phyloP scores from a whole-genome alignment of 2,797 vertebrate species.

The Channallabes apus region DNA sequence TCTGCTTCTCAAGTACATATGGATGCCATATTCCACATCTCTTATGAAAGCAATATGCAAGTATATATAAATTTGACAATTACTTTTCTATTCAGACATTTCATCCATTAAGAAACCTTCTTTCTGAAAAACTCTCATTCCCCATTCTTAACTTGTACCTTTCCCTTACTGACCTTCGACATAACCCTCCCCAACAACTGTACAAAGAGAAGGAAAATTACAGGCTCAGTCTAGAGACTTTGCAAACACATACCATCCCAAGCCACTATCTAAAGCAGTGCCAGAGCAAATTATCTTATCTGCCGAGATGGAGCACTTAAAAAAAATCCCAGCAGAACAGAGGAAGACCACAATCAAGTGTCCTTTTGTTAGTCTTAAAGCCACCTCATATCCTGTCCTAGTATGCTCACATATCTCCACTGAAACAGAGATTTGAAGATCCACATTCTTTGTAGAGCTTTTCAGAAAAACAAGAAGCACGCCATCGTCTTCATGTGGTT shows the following conservation, averaged over 20 bases:
- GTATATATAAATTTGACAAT: not conserved
- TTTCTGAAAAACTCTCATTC: conserved; percentile 14
- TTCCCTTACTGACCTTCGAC: conserved; percentile 5
- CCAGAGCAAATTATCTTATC: conserved; percentile 40
- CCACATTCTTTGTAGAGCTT: conserved; percentile 33
- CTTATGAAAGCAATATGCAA: not conserved
- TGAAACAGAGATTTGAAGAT: conserved; percentile 24
- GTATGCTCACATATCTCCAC: not conserved
- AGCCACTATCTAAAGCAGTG: conserved; percentile 19
- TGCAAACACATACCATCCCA: conserved; percentile 24
- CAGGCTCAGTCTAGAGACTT: conserved; percentile 15
- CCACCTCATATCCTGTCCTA: not conserved
- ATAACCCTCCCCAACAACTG: not conserved
- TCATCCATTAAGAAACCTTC: conserved; percentile 15
- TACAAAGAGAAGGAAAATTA: conserved; percentile 16
- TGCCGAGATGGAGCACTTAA: conserved; percentile 15
- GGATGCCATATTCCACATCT: not conserved
- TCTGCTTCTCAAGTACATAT: conserved; percentile 9
- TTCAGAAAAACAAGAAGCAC: not conserved
- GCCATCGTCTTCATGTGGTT: conserved; percentile 44
- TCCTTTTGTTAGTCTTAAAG: conserved; percentile 25
- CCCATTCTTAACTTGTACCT: conserved; percentile 18
- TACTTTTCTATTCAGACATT: not conserved
- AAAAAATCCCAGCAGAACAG: conserved; percentile 25
- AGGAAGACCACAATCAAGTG: conserved; percentile 17